Percentiles rank a stretch among this genome's conserved stretches.
Conservation (phyloP, 1,140 invertebrate species). For the Papilio polyxenes region DNA sequence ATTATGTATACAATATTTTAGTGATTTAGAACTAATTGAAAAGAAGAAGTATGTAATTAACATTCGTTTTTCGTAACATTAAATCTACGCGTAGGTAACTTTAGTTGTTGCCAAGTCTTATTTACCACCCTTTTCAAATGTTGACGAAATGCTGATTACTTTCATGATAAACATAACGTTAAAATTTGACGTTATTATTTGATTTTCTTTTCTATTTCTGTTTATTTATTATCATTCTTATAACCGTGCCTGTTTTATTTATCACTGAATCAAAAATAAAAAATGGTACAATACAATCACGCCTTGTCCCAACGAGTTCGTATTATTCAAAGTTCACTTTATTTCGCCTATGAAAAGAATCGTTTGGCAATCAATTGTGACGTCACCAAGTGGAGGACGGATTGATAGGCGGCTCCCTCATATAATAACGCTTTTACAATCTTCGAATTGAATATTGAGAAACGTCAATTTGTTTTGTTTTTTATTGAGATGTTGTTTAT, state of each 20-base stretch:
- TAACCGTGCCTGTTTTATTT: background rate
- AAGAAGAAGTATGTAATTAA: too few species aligned
- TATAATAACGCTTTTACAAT: conserved; percentile 34
- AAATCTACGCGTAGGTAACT: too few species aligned
- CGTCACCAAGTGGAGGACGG: conserved; percentile 37
- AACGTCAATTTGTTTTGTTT: conserved; percentile 15
- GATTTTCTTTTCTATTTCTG: background rate
- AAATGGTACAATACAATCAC: conserved; percentile 7
- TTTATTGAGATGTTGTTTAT: background rate
- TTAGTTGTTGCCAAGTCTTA: too few species aligned
- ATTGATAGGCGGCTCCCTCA: conserved; percentile 21
- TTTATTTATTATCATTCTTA: background rate
- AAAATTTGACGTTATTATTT: background rate
- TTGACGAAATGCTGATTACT: too few species aligned
- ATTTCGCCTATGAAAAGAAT: conserved; percentile 37
- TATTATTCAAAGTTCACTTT: conserved; percentile 38
- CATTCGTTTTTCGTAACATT: too few species aligned
- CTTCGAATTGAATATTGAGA: conserved; percentile 6
- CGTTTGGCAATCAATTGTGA: conserved; percentile 37
- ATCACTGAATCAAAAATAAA: background rate
- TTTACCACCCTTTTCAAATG: too few species aligned
- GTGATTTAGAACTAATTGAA: too few species aligned
- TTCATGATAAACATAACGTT: too few species aligned
- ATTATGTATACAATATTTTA: too few species aligned
- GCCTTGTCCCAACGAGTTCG: background rate